Conservation (phyloP, 2,888 invertebrate species). For the Drosophila hamatofila region DNA sequence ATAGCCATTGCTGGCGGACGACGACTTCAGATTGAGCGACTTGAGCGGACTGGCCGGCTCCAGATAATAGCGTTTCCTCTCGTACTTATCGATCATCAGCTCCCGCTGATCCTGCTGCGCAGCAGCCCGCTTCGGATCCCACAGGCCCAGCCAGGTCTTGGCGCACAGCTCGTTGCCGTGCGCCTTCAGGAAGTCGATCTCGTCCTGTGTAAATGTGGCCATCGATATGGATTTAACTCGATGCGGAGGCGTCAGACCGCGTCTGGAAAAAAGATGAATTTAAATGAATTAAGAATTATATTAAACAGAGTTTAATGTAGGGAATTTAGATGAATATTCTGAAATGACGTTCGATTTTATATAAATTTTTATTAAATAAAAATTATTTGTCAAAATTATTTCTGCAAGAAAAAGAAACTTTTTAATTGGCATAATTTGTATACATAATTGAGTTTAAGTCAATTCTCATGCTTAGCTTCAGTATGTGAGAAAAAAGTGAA, state of each 20-base stretch:
- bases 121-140: conserved; percentile 93
- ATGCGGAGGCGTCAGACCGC: conserved; percentile 98
- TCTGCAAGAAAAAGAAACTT: too few relatives aligned
- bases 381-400: too few relatives aligned
- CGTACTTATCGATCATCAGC: conserved; percentile 97
- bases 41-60: conserved; percentile 86
- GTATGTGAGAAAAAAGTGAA: too few relatives aligned
- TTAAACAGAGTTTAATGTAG: background rate
- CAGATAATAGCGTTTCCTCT: conserved; percentile 90
- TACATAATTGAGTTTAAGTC: too few relatives aligned
- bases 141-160: conserved; percentile 96
- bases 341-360: too few relatives aligned
- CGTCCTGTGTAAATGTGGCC: conserved; percentile 98
- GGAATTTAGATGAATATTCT: too few relatives aligned
- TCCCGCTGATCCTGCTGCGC: conserved; percentile 94
- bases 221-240: conserved; percentile 99
- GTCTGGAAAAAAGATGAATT: conserved; percentile 88
- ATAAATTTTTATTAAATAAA: too few relatives aligned
- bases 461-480: too few relatives aligned
- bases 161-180: conserved; percentile 97
- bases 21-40: conserved; percentile 82
- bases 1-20: conserved; percentile 46
- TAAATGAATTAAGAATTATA: conserved; percentile 21
- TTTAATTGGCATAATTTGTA: too few relatives aligned
- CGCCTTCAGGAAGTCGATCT: conserved; percentile 94